phyloP scores from a whole-genome alignment of 2,888 invertebrate genomes.

The Uloborus plumipes region DNA sequence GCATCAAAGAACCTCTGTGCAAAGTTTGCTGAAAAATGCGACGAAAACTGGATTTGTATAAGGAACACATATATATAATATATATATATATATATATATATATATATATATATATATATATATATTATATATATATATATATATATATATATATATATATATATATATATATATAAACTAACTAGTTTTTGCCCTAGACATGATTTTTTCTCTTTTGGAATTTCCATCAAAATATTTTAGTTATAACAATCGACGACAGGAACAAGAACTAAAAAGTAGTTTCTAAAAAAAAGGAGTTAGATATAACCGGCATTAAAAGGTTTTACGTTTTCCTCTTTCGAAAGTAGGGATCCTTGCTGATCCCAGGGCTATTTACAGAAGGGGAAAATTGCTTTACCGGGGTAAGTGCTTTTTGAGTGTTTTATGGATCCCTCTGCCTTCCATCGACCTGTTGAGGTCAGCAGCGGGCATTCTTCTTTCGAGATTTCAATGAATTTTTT shows the following conservation, averaged over 20 bases:
- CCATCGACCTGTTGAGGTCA: slow-evolving; percentile 39
- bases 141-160: too few species aligned
- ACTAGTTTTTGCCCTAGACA: too few species aligned
- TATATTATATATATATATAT: too few species aligned
- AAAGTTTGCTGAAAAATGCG: too few species aligned
- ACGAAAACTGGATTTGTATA: too few species aligned
- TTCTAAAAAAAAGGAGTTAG: slow-evolving; percentile 4
- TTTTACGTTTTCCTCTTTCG: slow-evolving; percentile 21
- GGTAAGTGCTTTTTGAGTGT: slow-evolving; percentile 53
- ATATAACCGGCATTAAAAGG: slow-evolving; percentile 47
- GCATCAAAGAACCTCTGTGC: too few species aligned
- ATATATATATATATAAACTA: too few species aligned
- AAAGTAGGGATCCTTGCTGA: slow-evolving; percentile 18
- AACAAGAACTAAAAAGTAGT: background rate
- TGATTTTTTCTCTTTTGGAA: background rate
- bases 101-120: too few species aligned
- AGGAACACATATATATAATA: too few species aligned
- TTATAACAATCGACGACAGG: background rate
- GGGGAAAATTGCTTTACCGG: slow-evolving; percentile 3
- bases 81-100: too few species aligned
- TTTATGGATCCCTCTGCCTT: slow-evolving; percentile 39
- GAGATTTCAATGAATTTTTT: too few species aligned
- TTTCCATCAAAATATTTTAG: background rate
- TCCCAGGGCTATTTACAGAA: slow-evolving; percentile 42
- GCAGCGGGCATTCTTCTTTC: background rate